A percentile compares a stretch with the other conserved stretches of the same genome.
phyloP scores from a whole-genome alignment of 2,888 invertebrate genomes.

The Aleiodes testaceus region DNA sequence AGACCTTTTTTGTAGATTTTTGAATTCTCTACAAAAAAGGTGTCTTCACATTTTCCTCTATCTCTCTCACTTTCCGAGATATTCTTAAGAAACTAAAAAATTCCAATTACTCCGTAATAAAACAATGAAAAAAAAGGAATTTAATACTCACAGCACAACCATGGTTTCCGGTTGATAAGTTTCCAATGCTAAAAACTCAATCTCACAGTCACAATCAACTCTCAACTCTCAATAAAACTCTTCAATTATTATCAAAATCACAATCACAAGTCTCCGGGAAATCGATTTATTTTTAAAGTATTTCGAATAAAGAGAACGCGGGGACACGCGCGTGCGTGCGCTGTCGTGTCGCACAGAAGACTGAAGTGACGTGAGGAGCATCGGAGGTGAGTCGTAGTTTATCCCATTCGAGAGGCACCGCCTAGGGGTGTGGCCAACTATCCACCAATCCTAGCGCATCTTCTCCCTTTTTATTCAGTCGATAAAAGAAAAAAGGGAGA shows the following conservation, averaged over 20 bases:
- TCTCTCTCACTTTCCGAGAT: too few species aligned
- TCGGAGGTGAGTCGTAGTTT: slow-evolving; percentile 19
- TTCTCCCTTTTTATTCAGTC: slow-evolving; percentile 31
- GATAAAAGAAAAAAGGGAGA: background rate
- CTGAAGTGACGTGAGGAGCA: slow-evolving; percentile 57
- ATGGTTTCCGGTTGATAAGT: slow-evolving; percentile 64
- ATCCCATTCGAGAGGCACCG: slow-evolving; percentile 35
- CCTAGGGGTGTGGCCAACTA: slow-evolving; percentile 65
- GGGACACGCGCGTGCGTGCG: slow-evolving; percentile 60
- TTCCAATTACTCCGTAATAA: background rate
- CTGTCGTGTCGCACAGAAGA: slow-evolving; percentile 64
- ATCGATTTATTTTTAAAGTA: too few species aligned
- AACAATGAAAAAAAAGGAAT: background rate
- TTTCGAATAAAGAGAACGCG: too few species aligned
- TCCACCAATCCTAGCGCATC: slow-evolving; percentile 59
- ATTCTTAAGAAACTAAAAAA: too few species aligned
- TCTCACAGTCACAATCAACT: background rate
- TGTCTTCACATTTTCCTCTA: too few species aligned
- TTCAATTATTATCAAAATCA: too few species aligned
- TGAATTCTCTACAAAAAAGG: too few species aligned
- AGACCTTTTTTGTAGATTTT: too few species aligned
- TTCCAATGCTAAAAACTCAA: slow-evolving; percentile 7
- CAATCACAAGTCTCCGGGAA: too few species aligned
- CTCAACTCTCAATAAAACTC: slow-evolving; percentile 27
- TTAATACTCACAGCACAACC: slow-evolving; percentile 70